Percentiles rank a stretch among this genome's conserved stretches.
Evolutionary conservation across 2,888 invertebrate genomes (phyloP).

Genomic region (Leptinotarsa juncta): DNA sequence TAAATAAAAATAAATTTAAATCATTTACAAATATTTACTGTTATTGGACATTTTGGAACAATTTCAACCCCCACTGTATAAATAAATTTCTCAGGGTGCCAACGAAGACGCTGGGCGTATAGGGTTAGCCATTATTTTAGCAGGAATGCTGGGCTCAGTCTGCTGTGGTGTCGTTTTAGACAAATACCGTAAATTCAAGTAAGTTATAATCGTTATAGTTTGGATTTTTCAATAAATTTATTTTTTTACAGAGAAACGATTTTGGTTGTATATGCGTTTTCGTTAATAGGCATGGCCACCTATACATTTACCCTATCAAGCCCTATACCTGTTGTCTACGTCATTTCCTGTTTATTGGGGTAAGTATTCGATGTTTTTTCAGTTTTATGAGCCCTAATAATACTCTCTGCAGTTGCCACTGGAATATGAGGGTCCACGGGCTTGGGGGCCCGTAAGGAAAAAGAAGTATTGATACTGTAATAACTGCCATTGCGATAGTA

Average conservation of each 20-base stretch:
- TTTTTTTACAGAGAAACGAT: constrained; percentile 81
- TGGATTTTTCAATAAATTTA: background rate
- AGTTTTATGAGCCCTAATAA: background rate
- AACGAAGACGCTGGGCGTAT: constrained; percentile 88
- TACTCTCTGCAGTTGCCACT: too few relatives aligned
- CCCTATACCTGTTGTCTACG: constrained; percentile 86
- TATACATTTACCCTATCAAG: constrained; percentile 90
- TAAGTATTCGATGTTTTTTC: constrained; percentile 64
- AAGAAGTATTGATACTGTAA: too few relatives aligned
- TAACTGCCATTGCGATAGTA: too few relatives aligned
- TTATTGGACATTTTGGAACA: too few relatives aligned
- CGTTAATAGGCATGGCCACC: constrained; percentile 90
- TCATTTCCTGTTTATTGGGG: constrained; percentile 90
- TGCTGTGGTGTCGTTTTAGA: constrained; percentile 91
- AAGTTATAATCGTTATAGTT: constrained; percentile 50
- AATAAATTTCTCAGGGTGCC: constrained; percentile 68
- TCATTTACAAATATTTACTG: too few relatives aligned
- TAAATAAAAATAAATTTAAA: too few relatives aligned
- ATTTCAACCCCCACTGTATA: too few relatives aligned
- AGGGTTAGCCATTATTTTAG: constrained; percentile 89
- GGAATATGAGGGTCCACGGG: too few relatives aligned
- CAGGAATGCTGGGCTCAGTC: constrained; percentile 95
- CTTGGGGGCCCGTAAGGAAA: too few relatives aligned
- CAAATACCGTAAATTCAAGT: constrained; percentile 94
- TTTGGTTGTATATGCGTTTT: constrained; percentile 88